phyloP scores from a whole-genome alignment of 2,113 vertebrate species.

The Vidua macroura region DNA sequence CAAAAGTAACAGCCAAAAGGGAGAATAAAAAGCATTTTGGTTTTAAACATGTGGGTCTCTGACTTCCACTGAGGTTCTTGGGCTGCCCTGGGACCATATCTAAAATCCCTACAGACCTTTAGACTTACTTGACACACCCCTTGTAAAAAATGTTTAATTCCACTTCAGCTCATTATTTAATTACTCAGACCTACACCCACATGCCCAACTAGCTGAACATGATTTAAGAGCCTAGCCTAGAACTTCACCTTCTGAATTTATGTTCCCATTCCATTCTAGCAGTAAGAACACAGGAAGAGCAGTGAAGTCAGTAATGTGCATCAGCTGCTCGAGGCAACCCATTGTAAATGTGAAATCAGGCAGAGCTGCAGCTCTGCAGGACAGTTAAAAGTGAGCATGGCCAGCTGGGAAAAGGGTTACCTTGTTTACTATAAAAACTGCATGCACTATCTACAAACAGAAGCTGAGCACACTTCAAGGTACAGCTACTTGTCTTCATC shows the following conservation, averaged over 20 bases:
- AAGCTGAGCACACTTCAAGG: not conserved
- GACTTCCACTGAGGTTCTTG: not conserved
- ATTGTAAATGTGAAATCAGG: not conserved
- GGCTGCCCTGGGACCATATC: not conserved
- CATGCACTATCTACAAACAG: not conserved
- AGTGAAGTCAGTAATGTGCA: not conserved
- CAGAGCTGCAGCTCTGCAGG: not conserved
- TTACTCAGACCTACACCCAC: not conserved
- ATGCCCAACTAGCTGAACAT: not conserved
- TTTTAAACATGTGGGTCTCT: not conserved
- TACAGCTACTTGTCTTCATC: not conserved
- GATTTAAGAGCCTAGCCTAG: not conserved
- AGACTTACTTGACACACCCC: not conserved
- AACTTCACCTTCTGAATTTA: not conserved
- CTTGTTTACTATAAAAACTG: not conserved
- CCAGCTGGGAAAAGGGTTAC: not conserved
- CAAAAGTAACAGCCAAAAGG: not conserved
- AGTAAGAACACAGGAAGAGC: not conserved
- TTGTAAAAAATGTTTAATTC: not conserved
- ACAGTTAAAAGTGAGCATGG: not conserved
- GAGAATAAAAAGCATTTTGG: accelerated
- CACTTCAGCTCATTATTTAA: not conserved
- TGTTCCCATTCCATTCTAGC: not conserved
- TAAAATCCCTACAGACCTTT: not conserved
- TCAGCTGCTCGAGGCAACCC: not conserved